phyloP scores from a whole-genome alignment of 2,888 invertebrate genomes.

The Epistrophe eligans region DNA sequence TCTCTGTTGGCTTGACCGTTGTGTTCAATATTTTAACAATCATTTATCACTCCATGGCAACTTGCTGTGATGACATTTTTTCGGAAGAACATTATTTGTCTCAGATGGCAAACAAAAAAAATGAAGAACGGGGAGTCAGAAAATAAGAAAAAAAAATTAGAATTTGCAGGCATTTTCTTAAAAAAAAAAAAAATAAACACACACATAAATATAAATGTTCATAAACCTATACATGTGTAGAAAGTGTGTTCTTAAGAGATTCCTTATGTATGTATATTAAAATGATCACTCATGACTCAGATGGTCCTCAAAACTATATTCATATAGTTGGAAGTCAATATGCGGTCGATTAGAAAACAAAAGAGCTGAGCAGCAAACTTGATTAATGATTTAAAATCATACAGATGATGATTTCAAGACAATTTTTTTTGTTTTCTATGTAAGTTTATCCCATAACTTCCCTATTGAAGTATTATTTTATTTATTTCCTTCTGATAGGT shows the following conservation, averaged over 20 bases:
- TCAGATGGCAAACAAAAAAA: neutral
- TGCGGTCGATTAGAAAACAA: slow-evolving; percentile 42
- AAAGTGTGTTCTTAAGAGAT: neutral
- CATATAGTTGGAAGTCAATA: slow-evolving; percentile 5
- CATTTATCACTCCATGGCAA: slow-evolving; percentile 69
- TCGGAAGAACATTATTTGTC: slow-evolving; percentile 58
- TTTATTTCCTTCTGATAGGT: too few species aligned
- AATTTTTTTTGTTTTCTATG: neutral
- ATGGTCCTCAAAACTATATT: neutral
- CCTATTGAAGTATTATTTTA: neutral
- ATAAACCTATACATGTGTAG: neutral
- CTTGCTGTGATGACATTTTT: slow-evolving; percentile 71
- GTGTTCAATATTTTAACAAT: slow-evolving; percentile 56
- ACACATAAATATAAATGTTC: neutral
- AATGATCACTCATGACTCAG: slow-evolving; percentile 38
- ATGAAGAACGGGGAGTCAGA: slow-evolving; percentile 1
- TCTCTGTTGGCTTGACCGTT: slow-evolving; percentile 33
- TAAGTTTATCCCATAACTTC: neutral
- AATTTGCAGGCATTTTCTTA: slow-evolving; percentile 27
- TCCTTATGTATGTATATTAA: slow-evolving; percentile 8
- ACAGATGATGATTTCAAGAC: slow-evolving; percentile 32
- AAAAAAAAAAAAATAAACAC: neutral
- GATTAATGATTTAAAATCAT: slow-evolving; percentile 55
- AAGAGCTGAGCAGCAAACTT: slow-evolving; percentile 60
- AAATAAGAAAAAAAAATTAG: slow-evolving; percentile 15